A percentile compares a stretch with the other conserved stretches of the same genome.
phyloP scores from a whole-genome alignment of 2,797 vertebrate species.

The Thamnophis elegans region DNA sequence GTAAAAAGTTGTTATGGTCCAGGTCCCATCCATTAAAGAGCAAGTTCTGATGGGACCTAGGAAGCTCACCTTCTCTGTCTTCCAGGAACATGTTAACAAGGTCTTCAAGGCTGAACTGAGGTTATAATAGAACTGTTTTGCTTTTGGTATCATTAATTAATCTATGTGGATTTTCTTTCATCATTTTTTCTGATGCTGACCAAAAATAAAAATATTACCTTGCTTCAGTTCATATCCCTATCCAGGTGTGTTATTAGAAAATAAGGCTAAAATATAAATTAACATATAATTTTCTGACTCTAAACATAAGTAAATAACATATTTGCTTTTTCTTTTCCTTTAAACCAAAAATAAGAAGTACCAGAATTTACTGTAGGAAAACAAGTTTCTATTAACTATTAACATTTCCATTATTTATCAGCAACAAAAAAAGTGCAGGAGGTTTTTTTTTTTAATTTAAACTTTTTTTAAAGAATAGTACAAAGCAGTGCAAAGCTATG shows the following conservation, averaged over 20 bases:
- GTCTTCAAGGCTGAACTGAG: not conserved
- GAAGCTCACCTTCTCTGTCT: not conserved
- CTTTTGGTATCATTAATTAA: not conserved
- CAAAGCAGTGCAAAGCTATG: not conserved
- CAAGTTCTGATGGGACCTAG: not conserved
- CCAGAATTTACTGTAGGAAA: not conserved
- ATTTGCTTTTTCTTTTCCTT: not conserved
- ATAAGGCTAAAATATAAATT: not conserved
- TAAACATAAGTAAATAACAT: not conserved
- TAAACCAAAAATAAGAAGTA: not conserved
- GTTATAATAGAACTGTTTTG: not conserved
- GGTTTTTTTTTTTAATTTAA: not conserved
- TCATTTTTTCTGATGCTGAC: not conserved
- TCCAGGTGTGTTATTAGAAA: not conserved
- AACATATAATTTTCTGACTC: not conserved
- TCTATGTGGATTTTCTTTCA: not conserved
- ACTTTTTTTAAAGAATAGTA: not conserved
- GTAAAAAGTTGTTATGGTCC: not conserved
- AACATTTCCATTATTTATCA: not conserved
- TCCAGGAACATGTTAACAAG: not conserved
- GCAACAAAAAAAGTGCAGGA: not conserved
- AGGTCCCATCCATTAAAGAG: not conserved
- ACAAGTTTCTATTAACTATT: not conserved
- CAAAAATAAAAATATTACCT: not conserved
- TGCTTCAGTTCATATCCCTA: not conserved